Evolutionary conservation across 2,888 invertebrate genomes (phyloP).

Genomic region (Eucera pruinosa): DNA sequence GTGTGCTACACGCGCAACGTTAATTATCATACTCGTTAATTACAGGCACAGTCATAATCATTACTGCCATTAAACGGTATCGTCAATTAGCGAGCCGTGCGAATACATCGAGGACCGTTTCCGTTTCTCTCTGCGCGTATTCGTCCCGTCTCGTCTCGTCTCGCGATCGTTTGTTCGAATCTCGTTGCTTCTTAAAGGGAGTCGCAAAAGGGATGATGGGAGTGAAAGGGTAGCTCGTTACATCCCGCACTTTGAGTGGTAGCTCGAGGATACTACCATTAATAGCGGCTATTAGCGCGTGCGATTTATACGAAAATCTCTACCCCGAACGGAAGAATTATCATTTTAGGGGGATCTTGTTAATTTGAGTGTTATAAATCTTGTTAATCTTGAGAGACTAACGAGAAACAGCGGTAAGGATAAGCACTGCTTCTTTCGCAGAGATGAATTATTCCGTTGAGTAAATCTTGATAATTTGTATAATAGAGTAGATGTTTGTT

Average conservation of each 20-base stretch:
- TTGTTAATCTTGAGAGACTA: neutral
- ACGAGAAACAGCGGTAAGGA: neutral
- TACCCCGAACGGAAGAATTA: neutral
- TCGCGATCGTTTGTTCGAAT: constrained; percentile 5
- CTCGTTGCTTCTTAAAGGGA: constrained; percentile 12
- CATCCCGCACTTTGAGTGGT: neutral
- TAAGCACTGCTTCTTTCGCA: neutral
- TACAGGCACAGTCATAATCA: constrained; percentile 14
- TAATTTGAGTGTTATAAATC: constrained; percentile 2
- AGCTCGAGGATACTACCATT: neutral
- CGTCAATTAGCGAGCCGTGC: neutral
- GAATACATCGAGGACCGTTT: too few species aligned
- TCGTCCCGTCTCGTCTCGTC: too few species aligned
- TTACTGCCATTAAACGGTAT: constrained; percentile 7
- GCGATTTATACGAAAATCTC: constrained; percentile 5
- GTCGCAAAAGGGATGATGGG: too few species aligned
- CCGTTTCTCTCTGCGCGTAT: too few species aligned
- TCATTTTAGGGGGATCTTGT: neutral
- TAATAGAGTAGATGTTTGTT: neutral
- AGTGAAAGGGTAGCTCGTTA: constrained; percentile 2
- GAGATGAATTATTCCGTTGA: neutral
- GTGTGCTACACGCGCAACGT: neutral
- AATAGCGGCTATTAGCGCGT: constrained; percentile 6
- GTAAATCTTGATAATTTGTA: neutral
- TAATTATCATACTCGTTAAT: constrained; percentile 29